phyloP scores from a whole-genome alignment of 2,888 invertebrate genomes.

The Zygothrica quintamaculata region DNA sequence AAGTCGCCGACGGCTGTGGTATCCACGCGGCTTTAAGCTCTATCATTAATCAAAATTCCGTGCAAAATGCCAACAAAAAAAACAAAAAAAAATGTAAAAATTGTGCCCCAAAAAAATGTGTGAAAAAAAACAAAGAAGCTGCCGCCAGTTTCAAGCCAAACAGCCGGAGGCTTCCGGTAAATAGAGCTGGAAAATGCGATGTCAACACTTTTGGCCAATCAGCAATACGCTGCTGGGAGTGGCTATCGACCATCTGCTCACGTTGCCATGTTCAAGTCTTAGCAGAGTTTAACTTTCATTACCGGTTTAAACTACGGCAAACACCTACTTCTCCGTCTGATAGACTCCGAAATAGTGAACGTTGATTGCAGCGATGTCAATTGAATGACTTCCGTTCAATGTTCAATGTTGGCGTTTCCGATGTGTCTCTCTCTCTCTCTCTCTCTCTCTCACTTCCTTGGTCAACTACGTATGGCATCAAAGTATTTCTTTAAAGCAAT shows the following conservation, averaged over 20 bases:
- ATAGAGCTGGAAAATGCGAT: constrained; percentile 44
- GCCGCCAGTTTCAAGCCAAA: constrained; percentile 19
- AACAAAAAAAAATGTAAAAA: too few relatives aligned
- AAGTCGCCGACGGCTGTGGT: constrained; percentile 60
- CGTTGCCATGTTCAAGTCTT: neutral
- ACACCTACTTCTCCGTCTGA: neutral
- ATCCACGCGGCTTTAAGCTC: constrained; percentile 47
- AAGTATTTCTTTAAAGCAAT: constrained; percentile 39
- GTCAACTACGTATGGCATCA: constrained; percentile 18
- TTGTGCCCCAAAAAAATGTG: constrained; percentile 36
- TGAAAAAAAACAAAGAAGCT: constrained; percentile 36
- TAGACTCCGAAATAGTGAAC: constrained; percentile 4
- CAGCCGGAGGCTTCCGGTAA: constrained; percentile 7
- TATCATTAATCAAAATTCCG: constrained; percentile 75
- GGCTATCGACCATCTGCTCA: neutral
- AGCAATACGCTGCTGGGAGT: constrained; percentile 12
- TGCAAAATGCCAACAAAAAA: constrained; percentile 25
- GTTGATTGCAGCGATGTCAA: constrained; percentile 60
- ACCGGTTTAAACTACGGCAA: constrained; percentile 9
- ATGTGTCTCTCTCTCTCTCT: too few relatives aligned
- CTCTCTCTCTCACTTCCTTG: too few relatives aligned
- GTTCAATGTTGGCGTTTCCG: constrained; percentile 44
- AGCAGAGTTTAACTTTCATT: constrained; percentile 33
- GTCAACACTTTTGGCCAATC: constrained; percentile 77
- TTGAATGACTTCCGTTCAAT: constrained; percentile 59